Evolutionary conservation across 2,888 invertebrate species (phyloP).

Genomic region (Malachius bipustulatus): DNA sequence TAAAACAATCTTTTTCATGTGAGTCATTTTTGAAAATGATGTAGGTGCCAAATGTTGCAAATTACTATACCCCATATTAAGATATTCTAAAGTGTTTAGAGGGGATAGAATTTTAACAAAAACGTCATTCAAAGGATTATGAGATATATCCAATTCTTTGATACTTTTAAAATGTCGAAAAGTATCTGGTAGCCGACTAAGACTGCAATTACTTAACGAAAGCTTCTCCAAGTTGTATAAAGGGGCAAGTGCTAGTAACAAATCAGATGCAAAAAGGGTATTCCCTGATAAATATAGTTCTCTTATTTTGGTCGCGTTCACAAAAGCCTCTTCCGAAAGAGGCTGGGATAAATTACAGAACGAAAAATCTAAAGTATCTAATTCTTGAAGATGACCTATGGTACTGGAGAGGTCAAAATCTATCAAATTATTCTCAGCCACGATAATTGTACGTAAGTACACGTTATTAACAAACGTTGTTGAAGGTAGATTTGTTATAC

Average conservation of each 20-base stretch:
- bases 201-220: constrained; percentile 54
- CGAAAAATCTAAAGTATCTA: constrained; percentile 55
- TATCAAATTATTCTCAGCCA: constrained; percentile 53
- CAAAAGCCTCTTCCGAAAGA: constrained; percentile 55
- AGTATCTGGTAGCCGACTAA: constrained; percentile 51
- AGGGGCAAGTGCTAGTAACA: constrained; percentile 53
- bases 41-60: constrained; percentile 51
- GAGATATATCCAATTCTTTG: constrained; percentile 56
- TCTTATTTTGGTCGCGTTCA: constrained; percentile 52
- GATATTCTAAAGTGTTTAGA: constrained; percentile 50
- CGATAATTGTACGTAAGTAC: constrained; percentile 49
- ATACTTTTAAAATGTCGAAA: constrained; percentile 54
- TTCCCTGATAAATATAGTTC: constrained; percentile 55
- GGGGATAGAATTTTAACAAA: constrained; percentile 54
- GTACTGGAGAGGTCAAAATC: constrained; percentile 53
- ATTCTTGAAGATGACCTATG: constrained; percentile 50
- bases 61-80: constrained; percentile 64
- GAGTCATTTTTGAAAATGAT: constrained; percentile 57
- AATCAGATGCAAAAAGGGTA: constrained; percentile 53
- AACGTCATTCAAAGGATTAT: constrained; percentile 56
- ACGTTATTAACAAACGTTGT: constrained; percentile 53
- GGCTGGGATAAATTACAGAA: constrained; percentile 56
- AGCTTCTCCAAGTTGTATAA: constrained; percentile 52
- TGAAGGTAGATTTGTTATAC: constrained; percentile 48
- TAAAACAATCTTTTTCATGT: constrained; percentile 50